Conservation (phyloP, 2,113 vertebrate genomes). For the Dryoscopus gambensis region DNA sequence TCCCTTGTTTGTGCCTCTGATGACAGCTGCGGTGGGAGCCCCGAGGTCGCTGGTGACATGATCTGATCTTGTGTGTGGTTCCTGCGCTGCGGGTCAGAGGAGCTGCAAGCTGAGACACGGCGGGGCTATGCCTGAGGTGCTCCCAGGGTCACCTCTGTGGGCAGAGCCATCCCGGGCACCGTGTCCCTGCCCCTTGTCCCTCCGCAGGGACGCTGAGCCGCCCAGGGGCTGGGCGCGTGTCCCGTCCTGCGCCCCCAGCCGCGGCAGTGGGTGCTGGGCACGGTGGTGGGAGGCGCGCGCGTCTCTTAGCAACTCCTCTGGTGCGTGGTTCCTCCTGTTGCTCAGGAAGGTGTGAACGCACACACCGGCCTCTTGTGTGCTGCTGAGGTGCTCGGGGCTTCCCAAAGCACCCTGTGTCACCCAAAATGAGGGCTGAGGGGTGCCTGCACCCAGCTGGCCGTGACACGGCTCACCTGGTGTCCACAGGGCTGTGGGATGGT, state of each 20-base stretch:
- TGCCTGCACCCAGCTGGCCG: rapidly evolving
- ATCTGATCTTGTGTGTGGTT: neutral
- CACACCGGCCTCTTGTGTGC: neutral
- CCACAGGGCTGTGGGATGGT: neutral
- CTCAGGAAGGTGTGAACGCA: neutral
- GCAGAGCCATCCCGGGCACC: neutral
- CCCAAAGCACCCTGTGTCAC: neutral
- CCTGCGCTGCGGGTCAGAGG: rapidly evolving
- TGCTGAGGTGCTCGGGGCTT: rapidly evolving
- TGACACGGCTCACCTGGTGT: rapidly evolving
- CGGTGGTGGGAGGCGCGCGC: neutral
- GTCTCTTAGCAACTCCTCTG: conserved; percentile 50
- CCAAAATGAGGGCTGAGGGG: rapidly evolving
- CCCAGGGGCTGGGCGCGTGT: rapidly evolving
- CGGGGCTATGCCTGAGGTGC: rapidly evolving
- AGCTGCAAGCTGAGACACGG: rapidly evolving
- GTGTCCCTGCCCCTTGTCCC: neutral
- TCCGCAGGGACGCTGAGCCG: rapidly evolving
- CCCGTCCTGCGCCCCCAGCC: neutral
- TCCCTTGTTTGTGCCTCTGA: neutral
- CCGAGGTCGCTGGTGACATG: neutral
- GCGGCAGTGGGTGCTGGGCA: neutral
- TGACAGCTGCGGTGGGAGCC: neutral
- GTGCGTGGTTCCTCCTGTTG: neutral
- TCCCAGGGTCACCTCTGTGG: neutral